These are phyloP conservation scores for Trichopoda pennipes DNA, from an alignment of 2,888 invertebrate species.

Conservation along the genomic window DNA sequence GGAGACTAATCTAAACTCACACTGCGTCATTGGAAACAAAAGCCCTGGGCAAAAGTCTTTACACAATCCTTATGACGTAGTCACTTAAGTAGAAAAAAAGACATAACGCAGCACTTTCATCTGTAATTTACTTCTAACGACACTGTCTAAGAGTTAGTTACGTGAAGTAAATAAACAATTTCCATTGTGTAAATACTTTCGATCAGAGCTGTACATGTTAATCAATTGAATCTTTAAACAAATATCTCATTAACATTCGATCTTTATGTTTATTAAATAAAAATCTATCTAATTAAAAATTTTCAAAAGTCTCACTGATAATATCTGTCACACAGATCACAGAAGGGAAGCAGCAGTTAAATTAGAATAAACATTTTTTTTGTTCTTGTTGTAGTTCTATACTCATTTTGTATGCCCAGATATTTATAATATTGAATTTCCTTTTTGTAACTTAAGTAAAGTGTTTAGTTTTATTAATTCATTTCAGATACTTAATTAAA, in stretches of 20 bases:
- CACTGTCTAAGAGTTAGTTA: no score
- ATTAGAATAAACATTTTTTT: neutral
- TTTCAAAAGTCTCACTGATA: conserved; percentile 47
- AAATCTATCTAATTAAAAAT: conserved; percentile 42
- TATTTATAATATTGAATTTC: conserved; percentile 52
- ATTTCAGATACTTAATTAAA: conserved; percentile 62
- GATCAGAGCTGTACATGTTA: neutral
- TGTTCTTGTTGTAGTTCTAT: no score
- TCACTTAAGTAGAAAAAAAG: no score
- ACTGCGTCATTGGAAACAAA: no score
- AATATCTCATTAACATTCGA: conserved; percentile 34
- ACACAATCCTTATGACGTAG: no score
- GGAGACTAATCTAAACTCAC: no score
- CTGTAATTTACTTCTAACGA: no score
- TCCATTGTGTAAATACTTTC: no score
- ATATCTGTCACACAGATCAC: conserved; percentile 37
- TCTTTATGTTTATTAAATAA: conserved; percentile 16
- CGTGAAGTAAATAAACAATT: no score
- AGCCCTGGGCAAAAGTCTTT: no score
- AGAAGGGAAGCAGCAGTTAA: neutral
- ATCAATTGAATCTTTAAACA: neutral
- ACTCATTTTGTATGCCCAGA: conserved; percentile 49
- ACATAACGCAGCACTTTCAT: no score
- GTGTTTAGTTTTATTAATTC: conserved; percentile 56
- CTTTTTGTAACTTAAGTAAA: conserved; percentile 40